Base-by-base conservation (phyloP, 2,113 vertebrate species). In the Struthidea cinerea region DNA sequence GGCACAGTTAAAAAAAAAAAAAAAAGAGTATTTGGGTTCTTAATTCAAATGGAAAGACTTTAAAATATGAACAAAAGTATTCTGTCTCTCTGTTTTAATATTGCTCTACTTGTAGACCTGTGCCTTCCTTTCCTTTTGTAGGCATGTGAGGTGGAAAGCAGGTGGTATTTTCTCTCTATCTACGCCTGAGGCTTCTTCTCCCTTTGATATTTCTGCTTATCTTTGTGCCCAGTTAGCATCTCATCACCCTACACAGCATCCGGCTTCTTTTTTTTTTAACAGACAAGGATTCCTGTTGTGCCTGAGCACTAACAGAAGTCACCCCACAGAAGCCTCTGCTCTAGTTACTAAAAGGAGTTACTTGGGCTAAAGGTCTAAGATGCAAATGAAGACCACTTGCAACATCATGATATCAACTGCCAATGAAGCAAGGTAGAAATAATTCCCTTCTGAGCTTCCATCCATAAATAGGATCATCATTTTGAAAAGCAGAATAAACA, bases 11-110 rank as follows among this genome's bases (percentile, higher is more conserved):
- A 73, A 75, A 59, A 57, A 39, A 82, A 39, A 47, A 57, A 22
- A 47, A 57, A 19, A 24, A 10, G 16, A 74, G 8, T 20, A 71
- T 64, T 55, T 85, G 46, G 28, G 55, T 86, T 81, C 55, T 32
- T 75, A 64, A 71, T 90, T 80, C 88, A 86, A 93, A 68, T 37
- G 35, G 79, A 91, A 96, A 94, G 27, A 93, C 71, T 84, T 78
- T n/a, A 75, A 95, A 96, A 93, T 33, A 94, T 75, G 63, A 93
- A 63, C 16, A 84, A 49, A 91, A 87, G 11, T 64, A 90, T 88
- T 77, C 33, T 41, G 13, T 41, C 35, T 33, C 47, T 68, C 50
- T 52, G 24, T 42, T 86, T 86, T 53, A 78, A 80, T 52, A 60
- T 1, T 53, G 27, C 10, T 68, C 18, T 67, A 16, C 74, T 90